Evolutionary conservation across 1,140 invertebrate species (phyloP).

Genomic region (Battus philenor): DNA sequence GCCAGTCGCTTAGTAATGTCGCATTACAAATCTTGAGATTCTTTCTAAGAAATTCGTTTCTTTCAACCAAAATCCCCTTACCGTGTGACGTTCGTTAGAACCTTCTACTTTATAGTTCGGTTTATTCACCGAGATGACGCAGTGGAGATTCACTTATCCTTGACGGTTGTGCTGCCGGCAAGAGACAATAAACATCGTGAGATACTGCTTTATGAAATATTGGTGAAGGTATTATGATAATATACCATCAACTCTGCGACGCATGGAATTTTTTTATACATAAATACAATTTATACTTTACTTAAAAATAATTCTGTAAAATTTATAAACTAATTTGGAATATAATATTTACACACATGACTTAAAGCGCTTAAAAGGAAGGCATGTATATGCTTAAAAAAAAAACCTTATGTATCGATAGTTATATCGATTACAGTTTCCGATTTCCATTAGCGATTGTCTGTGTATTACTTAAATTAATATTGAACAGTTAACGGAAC

Average conservation of each 20-base stretch:
- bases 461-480: no score
- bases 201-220: constrained; percentile 25
- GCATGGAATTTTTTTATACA: constrained; percentile 9
- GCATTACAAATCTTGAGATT: constrained; percentile 21
- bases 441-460: no score
- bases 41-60: constrained; percentile 17
- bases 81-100: constrained; percentile 30
- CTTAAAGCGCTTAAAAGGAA: no score
- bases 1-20: constrained; percentile 13
- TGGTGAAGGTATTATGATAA: constrained; percentile 20
- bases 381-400: no score
- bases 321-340: no score
- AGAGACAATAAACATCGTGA: constrained; percentile 27
- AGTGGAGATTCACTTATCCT: constrained; percentile 19
- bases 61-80: constrained; percentile 20
- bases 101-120: constrained; percentile 23
- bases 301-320: no score
- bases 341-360: no score
- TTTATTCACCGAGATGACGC: constrained; percentile 22
- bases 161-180: constrained; percentile 22
- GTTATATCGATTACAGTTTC: no score
- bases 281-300: no score
- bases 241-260: constrained; percentile 4
- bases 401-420: no score
- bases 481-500: no score